Base-by-base conservation (phyloP, 2,113 vertebrate genomes). In the Percina caprodes region DNA sequence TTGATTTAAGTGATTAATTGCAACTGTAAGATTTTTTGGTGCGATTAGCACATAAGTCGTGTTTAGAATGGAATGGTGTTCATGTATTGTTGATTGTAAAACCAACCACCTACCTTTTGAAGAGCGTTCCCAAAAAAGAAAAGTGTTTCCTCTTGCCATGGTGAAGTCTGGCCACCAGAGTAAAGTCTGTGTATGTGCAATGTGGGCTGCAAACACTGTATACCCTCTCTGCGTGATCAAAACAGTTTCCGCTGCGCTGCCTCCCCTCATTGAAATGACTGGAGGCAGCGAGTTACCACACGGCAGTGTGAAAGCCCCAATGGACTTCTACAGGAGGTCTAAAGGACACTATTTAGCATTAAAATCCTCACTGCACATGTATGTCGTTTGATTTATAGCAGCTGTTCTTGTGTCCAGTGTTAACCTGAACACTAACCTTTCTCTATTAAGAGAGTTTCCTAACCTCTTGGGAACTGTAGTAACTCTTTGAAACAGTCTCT, bases 361-460 rank as follows among this genome's bases (percentile, higher is more conserved):
- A 35, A 66, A 49, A 35, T 39, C 15, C 48, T 59, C 42, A 6
- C 60, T 10, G 3, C 7, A 2, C 55, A 33, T 59, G 35, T 12
- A 33, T 9, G 15, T 48, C 51, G 12, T 33, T 33, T 71, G 49
- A 52, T 71, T 71, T 54, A 49, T 35, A 62, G 72, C 69, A 58
- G n/a, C 73, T 48, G 58, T 51, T 51, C 51, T 61, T 51, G 45
- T 72, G 10, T 58, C 46, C 21, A 48, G 24, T 0, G 59, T 77
- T 58, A 69, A 77, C 23, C 3, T 80, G 51, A 74, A 84, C 46
- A 66, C 63, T 68, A 4, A 51, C 30, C 55, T 73, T 70, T 55
- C 68, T 86, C 52, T 54, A 21, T 56, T 35, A 15, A 59, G 5
- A 6, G 62, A 15, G 51, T 60, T 71, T 84, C 7, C 26, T 67